A percentile compares a stretch with the other conserved stretches of the same genome.
Evolutionary conservation across 2,113 vertebrate genomes (phyloP).

Genomic region (Limanda limanda): DNA sequence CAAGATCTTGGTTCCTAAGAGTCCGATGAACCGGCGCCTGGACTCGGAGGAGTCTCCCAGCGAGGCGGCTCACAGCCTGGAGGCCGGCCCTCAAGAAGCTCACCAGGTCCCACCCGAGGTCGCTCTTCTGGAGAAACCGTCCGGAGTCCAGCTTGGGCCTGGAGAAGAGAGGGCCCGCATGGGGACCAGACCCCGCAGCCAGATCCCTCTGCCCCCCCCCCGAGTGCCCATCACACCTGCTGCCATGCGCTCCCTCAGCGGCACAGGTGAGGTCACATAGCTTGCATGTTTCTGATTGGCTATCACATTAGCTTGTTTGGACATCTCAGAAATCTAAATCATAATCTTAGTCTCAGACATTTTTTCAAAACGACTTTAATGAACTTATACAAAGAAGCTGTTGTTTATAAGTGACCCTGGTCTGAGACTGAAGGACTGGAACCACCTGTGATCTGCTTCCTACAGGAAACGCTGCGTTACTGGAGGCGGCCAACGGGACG

Average conservation of each 20-base stretch:
- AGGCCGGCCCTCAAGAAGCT: constrained; percentile 86
- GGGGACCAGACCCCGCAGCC: constrained; percentile 92
- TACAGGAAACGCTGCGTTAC: constrained; percentile 86
- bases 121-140: constrained; percentile 89
- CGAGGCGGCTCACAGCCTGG: constrained; percentile 90
- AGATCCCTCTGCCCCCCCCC: constrained; percentile 82
- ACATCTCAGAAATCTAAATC: too few relatives aligned
- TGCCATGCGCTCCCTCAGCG: constrained; percentile 85
- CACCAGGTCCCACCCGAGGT: constrained; percentile 92
- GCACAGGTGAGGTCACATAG: constrained; percentile 85
- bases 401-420: not conserved
- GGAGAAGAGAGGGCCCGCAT: constrained; percentile 95
- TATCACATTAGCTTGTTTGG: not conserved
- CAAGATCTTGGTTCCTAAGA: constrained; percentile 98
- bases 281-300: not conserved
- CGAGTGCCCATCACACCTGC: constrained; percentile 86
- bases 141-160: constrained; percentile 87
- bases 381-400: too few relatives aligned
- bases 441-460: not conserved
- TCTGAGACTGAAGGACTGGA: not conserved
- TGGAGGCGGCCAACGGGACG: constrained; percentile 89
- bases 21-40: constrained; percentile 90
- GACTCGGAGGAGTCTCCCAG: constrained; percentile 90
- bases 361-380: too few relatives aligned
- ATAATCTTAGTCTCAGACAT: too few relatives aligned